Conservation (phyloP, 2,888 invertebrate genomes). For the Phengaris arion region DNA sequence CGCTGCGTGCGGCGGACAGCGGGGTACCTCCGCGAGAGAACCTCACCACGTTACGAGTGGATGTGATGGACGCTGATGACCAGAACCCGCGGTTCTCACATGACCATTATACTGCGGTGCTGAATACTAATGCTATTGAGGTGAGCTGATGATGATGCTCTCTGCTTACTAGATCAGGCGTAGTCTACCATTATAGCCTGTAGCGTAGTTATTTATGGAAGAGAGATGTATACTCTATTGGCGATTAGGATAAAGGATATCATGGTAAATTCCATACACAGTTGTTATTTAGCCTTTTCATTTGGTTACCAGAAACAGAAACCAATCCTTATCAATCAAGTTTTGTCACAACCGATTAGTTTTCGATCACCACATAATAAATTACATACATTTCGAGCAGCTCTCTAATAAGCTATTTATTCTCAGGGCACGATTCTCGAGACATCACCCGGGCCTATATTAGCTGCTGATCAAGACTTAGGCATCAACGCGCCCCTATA, state of each 20-base stretch:
- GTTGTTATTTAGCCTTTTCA: too few species aligned
- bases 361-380: too few species aligned
- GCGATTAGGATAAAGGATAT: too few species aligned
- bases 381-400: too few species aligned
- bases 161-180: too few species aligned
- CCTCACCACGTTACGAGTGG: conserved; percentile 86
- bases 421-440: conserved; percentile 81
- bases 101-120: conserved; percentile 85
- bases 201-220: too few species aligned
- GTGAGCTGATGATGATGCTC: conserved; percentile 47
- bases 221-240: too few species aligned
- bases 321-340: too few species aligned
- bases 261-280: too few species aligned
- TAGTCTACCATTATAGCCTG: too few species aligned
- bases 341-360: too few species aligned
- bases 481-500: conserved; percentile 87
- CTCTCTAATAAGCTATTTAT: not conserved
- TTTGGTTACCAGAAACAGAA: too few species aligned
- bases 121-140: conserved; percentile 81
- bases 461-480: conserved; percentile 89
- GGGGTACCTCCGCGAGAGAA: conserved; percentile 88
- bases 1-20: conserved; percentile 87
- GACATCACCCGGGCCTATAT: conserved; percentile 85
- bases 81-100: conserved; percentile 91
- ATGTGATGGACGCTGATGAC: conserved; percentile 92